Evolutionary conservation across 2,797 vertebrate species (phyloP).

Genomic region (Ctenosaura bakeri): DNA sequence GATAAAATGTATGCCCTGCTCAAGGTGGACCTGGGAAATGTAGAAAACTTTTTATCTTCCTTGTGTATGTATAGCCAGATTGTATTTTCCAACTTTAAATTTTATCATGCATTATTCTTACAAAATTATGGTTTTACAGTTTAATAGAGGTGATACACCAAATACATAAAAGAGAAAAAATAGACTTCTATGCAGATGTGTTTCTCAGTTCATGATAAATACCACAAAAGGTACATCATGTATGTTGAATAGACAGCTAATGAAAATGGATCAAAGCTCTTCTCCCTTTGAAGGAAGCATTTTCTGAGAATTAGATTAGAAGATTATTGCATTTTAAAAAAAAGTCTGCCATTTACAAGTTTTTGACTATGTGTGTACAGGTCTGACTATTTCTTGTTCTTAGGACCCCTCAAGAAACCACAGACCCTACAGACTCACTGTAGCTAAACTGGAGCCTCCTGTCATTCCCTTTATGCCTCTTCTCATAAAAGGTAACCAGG

Average conservation of each 20-base stretch:
- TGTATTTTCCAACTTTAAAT: conserved; percentile 63
- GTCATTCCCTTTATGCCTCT: conserved; percentile 99
- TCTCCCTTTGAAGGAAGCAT: conserved; percentile 45
- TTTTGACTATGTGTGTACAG: conserved; percentile 40
- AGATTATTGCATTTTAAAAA: conserved; percentile 38
- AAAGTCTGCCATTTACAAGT: conserved; percentile 36
- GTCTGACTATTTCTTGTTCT: conserved; percentile 51
- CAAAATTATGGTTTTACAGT: conserved; percentile 43
- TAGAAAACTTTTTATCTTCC: conserved; percentile 74
- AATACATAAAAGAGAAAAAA: conserved; percentile 40
- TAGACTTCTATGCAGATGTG: conserved; percentile 35
- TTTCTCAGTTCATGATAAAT: conserved; percentile 40
- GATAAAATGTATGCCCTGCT: conserved; percentile 80
- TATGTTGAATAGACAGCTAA: neutral
- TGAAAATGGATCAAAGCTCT: conserved; percentile 34
- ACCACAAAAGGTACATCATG: neutral
- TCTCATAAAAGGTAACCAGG: conserved; percentile 94
- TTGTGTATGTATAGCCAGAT: conserved; percentile 63
- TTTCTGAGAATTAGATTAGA: conserved; percentile 42
- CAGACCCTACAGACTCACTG: conserved; percentile 92
- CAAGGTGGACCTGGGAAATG: conserved; percentile 81
- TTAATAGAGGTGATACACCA: conserved; percentile 47
- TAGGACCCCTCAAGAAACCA: conserved; percentile 99
- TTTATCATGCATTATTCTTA: conserved; percentile 67
- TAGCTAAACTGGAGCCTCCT: conserved; percentile 94